Evolutionary conservation across 1,140 invertebrate genomes (phyloP).

Genomic region (Neodiprion fabricii): DNA sequence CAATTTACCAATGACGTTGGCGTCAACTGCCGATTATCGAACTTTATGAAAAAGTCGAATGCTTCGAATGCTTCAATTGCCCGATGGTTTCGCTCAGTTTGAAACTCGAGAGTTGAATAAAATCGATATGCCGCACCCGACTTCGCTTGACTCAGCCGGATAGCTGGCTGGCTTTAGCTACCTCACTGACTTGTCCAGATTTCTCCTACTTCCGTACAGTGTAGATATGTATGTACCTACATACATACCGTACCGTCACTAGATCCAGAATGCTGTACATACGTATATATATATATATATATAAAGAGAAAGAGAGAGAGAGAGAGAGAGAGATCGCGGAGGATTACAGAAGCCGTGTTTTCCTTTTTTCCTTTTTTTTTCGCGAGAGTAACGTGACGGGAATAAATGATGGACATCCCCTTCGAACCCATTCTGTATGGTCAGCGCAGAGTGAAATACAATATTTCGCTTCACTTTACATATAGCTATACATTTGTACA

Average conservation of each 20-base stretch:
- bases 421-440: conserved; percentile 17
- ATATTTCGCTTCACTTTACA: background rate
- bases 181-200: background rate
- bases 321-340: conserved; percentile 46
- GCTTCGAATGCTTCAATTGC: background rate
- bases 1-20: too few species aligned
- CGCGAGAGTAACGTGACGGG: conserved; percentile 49
- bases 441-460: conserved; percentile 1
- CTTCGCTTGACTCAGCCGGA: conserved; percentile 36
- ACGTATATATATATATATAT: too few species aligned
- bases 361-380: conserved; percentile 28
- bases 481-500: background rate
- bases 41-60: background rate
- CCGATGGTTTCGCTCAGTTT: background rate
- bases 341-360: conserved; percentile 52
- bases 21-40: too few species aligned
- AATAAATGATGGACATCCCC: conserved; percentile 53
- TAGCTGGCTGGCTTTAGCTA: background rate
- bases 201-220: background rate
- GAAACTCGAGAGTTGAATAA: conserved; percentile 47
- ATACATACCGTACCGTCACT: too few species aligned
- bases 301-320: conserved; percentile 29
- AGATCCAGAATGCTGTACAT: too few species aligned
- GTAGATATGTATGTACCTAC: too few species aligned
- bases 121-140: conserved; percentile 55